Conservation (phyloP, 2,113 vertebrate genomes). For the Actenoides hombroni region DNA sequence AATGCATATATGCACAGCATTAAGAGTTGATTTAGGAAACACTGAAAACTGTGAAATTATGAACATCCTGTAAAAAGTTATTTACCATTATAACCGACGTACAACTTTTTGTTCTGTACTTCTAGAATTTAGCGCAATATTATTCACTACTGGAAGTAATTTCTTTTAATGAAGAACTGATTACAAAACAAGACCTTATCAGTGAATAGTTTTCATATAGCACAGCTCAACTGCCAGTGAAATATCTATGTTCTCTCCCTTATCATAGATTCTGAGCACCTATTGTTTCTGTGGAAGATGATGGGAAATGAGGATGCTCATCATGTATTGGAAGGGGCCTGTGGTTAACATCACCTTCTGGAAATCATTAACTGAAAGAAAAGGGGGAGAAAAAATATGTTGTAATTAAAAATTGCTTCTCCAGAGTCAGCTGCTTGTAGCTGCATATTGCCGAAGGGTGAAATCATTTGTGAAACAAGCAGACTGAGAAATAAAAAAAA, state of each 20-base stretch:
- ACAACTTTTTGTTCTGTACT: not conserved
- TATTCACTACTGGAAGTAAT: not conserved
- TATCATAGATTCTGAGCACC: not conserved
- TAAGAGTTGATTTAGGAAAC: not conserved
- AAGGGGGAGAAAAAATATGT: not conserved
- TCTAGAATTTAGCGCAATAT: not conserved
- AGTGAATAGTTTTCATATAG: not conserved
- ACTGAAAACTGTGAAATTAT: not conserved
- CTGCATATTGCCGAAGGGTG: not conserved
- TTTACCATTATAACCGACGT: not conserved
- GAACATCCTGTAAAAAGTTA: not conserved
- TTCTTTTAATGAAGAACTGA: not conserved
- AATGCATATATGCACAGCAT: not conserved
- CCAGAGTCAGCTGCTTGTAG: not conserved
- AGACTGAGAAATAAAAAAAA: not conserved
- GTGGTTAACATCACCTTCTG: not conserved
- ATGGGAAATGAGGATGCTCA: not conserved
- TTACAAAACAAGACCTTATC: not conserved
- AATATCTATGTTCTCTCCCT: not conserved
- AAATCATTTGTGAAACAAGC: not conserved
- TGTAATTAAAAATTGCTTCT: slow-evolving; percentile 16
- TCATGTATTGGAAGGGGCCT: not conserved
- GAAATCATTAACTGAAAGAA: not conserved
- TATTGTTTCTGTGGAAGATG: not conserved
- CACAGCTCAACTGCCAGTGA: not conserved